These are phyloP conservation scores for Chaunax sp. DNA, from an alignment of 2,797 vertebrate genomes.

Conservation along the genomic window DNA sequence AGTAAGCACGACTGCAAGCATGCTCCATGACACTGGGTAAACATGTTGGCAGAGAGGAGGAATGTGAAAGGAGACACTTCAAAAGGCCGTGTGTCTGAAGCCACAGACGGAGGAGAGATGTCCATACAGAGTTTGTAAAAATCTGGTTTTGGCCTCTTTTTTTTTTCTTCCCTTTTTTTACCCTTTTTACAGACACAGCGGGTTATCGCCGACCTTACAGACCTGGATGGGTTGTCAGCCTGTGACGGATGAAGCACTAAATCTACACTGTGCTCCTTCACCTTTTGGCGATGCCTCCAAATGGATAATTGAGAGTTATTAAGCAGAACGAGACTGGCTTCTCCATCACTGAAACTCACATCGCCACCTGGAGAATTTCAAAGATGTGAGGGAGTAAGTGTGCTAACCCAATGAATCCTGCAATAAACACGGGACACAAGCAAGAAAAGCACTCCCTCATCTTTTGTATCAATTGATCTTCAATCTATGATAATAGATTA, in stretches of 20 bases:
- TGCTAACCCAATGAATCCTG: no score
- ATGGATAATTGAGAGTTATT: slow-evolving; percentile 41
- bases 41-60: slow-evolving; percentile 63
- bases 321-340: slow-evolving; percentile 42
- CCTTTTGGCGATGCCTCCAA: slow-evolving; percentile 63
- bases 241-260: slow-evolving; percentile 39
- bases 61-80: slow-evolving; percentile 47
- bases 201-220: slow-evolving; percentile 19
- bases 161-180: not conserved
- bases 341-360: slow-evolving; percentile 22
- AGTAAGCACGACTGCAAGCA: slow-evolving; percentile 59
- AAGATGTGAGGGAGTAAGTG: slow-evolving; percentile 3
- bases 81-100: slow-evolving; percentile 21
- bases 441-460: not conserved
- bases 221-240: not conserved
- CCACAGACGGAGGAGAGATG: slow-evolving; percentile 14
- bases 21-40: slow-evolving; percentile 64
- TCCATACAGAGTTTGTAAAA: slow-evolving; percentile 1
- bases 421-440: no score
- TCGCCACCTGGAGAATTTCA: slow-evolving; percentile 17
- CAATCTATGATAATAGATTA: not conserved
- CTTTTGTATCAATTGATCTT: no score
- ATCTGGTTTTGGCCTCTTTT: not conserved
- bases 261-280: slow-evolving; percentile 24
- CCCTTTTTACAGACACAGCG: not conserved